Base-by-base conservation (phyloP, 2,797 vertebrate genomes). In the Parambassis ranga region DNA sequence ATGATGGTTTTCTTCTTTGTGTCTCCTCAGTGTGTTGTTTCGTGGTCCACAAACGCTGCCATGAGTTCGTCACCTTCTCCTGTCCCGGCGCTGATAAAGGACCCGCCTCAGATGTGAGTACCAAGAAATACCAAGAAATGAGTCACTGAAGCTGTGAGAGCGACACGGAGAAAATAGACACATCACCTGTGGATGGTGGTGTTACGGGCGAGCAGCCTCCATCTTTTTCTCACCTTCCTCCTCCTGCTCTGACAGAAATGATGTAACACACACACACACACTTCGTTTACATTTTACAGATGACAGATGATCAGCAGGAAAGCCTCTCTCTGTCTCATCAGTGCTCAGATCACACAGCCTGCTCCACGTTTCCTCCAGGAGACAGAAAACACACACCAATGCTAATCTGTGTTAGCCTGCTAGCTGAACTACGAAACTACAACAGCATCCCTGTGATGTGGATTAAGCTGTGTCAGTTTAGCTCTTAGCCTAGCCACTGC, bases 31-130 rank as follows among this genome's bases (percentile, higher is more conserved):
- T 98, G 66, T 98, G 96, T 89, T 98, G 95, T 90, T 98, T 98
- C 9, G 96, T 98, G 13, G 96, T 98, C 52, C 96, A 98, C 91
- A 98, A 98, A 73, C 90, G 96, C 31, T 98, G 96, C 91, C 96
- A 98, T 96, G 96, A 98, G 66, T 98, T 98, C 10, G 97, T 98
- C 79, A 97, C 96, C 5, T 98, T 98, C 91, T 94, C 93, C 85
- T 98, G 97, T 86, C 97, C 97, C 0, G 96, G 96, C 0, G 96
- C 96, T 1, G 97, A 98, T 77, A 96, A 95, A 78, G 96, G 96
- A 43, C 96, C 96, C 0, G 95, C 94, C 20, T 98, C 96, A 13
- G 96, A 98, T 11, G 96, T 98, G 80, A 96, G 95, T 98, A 94
- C 33, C n/a, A n/a, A n/a, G n/a, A 63, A 72, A 43, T 19, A n/a